These are phyloP conservation scores for Argyrosomus regius DNA, from an alignment of 2,797 vertebrate species.

Conservation along the genomic window DNA sequence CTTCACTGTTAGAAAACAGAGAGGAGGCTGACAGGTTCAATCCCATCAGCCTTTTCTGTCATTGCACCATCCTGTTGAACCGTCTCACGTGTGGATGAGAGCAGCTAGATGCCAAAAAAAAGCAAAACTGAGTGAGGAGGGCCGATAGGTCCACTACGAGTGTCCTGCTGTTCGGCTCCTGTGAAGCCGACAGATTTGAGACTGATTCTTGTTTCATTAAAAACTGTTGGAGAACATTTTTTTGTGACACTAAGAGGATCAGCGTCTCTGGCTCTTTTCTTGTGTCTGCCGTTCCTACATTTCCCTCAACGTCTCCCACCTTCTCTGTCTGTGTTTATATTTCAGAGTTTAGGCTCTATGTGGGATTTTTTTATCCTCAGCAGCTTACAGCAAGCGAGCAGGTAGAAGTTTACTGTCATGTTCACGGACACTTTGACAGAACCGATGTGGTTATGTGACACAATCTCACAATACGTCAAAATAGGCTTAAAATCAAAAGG, in stretches of 20 bases:
- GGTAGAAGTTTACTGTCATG: constrained; percentile 15
- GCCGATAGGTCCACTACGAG: not conserved
- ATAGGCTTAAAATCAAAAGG: constrained; percentile 14
- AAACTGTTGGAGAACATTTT: constrained; percentile 3
- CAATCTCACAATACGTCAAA: not conserved
- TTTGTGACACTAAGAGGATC: constrained; percentile 48
- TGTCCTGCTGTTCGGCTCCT: constrained; percentile 12
- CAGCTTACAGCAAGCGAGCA: constrained; percentile 7
- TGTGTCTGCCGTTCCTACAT: not conserved
- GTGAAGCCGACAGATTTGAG: not conserved
- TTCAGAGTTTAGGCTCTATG: not conserved
- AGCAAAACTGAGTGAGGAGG: not conserved
- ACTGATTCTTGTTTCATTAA: constrained; percentile 38
- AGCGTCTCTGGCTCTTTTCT: constrained; percentile 14
- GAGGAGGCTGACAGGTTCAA: constrained; percentile 17
- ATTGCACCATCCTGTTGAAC: not conserved
- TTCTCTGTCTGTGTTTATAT: not conserved
- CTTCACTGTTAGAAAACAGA: not conserved
- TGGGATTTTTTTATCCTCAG: constrained; percentile 11
- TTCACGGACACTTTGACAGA: constrained; percentile 10
- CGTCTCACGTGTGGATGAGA: not conserved
- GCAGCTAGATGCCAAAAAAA: not conserved
- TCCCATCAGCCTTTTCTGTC: constrained; percentile 13
- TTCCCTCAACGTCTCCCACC: not conserved
- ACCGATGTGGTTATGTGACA: not conserved